Evolutionary conservation across 2,113 vertebrate genomes (phyloP).

Genomic region (Catagonus wagneri): DNA sequence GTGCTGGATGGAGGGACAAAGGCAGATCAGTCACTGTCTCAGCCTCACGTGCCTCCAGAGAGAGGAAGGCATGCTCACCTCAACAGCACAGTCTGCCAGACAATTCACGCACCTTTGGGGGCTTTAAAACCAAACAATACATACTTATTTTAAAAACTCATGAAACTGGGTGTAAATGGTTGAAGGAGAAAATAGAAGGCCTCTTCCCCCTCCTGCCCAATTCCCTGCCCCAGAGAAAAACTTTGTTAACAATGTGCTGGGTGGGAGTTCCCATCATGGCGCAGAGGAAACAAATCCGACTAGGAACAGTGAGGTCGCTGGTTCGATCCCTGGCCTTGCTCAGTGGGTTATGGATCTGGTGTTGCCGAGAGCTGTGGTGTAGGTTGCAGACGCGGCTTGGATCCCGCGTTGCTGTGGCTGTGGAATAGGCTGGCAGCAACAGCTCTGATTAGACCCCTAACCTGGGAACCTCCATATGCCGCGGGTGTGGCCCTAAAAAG

Average conservation of each 20-base stretch:
- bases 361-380: too few species aligned
- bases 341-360: too few species aligned
- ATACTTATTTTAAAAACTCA: constrained; percentile 6
- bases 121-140: constrained; percentile 49
- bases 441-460: too few species aligned
- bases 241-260: background rate
- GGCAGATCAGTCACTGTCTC: background rate
- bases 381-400: too few species aligned
- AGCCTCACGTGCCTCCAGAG: background rate
- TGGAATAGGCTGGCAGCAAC: too few species aligned
- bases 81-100: background rate
- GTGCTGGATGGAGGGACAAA: background rate
- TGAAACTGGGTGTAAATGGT: constrained; percentile 16
- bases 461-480: too few species aligned
- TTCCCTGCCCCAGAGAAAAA: background rate
- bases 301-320: too few species aligned
- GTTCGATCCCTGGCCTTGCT: too few species aligned
- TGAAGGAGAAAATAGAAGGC: constrained; percentile 45
- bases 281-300: too few species aligned
- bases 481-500: too few species aligned
- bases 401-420: too few species aligned
- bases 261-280: too few species aligned
- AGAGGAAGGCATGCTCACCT: background rate
- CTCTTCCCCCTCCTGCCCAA: background rate
- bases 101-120: background rate